Base-by-base conservation (phyloP, 2,888 invertebrate species). In the Hydroisotoma schaefferi region DNA sequence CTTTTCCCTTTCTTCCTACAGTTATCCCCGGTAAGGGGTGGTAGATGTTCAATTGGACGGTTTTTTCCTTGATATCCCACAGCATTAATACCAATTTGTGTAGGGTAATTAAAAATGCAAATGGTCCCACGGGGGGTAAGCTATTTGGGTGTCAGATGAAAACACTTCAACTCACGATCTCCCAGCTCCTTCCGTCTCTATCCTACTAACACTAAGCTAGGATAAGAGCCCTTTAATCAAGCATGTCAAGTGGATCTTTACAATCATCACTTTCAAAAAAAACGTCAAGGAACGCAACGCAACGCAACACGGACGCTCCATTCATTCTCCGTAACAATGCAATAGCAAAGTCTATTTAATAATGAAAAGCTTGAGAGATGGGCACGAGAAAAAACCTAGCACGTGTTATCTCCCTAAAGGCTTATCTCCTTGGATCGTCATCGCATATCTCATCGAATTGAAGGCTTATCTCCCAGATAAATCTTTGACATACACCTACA, bases 61-160 rank as follows among this genome's bases (percentile, higher is more conserved):
- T n/a, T n/a, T n/a, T n/a, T n/a, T n/a, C n/a, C n/a, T n/a, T n/a
- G n/a, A n/a, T n/a, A n/a, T 59, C 65, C 59, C 62, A 65, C 63
- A 58, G 40, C 67, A 68, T 68, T 68, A 40, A 40, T 40, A 15
- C n/a, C n/a, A 4, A 40, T 40, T 40, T 5, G 63, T 62, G n/a
- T n/a, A n/a, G 63, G 68, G 70, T 72, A 70, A 72, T 72, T 72
- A 72, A 72, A 72, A 72, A 72, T 72, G 71, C 70, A 72, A 70
- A 72, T 71, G 63, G 68, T 61, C 47, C 59, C 38, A 63, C 57
- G 66, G 70, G 70, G 65, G 70, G 70, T 57, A 57, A 54, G 27
- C 48, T 67, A 67, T 63, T 67, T 61, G 58, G 54, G 59, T 62
- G 63, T 58, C 57, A 57, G 47, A 33, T 33, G 33, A 15, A n/a